Evolutionary conservation across 2,113 vertebrate species (phyloP).

Genomic region (Pluvianellus socialis): DNA sequence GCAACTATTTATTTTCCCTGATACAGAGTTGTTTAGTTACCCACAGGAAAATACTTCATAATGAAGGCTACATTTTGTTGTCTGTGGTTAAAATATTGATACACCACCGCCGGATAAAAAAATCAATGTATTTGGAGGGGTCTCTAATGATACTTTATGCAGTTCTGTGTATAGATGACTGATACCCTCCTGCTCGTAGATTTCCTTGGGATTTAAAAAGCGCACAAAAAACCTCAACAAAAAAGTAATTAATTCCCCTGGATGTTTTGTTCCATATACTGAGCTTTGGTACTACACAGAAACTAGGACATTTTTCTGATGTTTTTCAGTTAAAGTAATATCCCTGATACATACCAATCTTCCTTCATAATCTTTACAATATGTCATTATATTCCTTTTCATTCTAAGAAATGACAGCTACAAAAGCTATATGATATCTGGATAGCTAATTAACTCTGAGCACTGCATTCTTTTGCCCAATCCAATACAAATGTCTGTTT

Average conservation of each 20-base stretch:
- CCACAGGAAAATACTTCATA: constrained; percentile 31
- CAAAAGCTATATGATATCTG: background rate
- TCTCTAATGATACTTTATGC: constrained; percentile 32
- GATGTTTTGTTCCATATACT: constrained; percentile 42
- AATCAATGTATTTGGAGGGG: constrained; percentile 7
- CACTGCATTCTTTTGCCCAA: background rate
- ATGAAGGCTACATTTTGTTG: constrained; percentile 1
- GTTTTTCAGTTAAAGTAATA: constrained; percentile 36
- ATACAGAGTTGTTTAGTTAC: background rate
- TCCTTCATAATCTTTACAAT: constrained; percentile 39
- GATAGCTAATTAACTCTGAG: constrained; percentile 16
- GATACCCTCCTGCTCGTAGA: background rate
- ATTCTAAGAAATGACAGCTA: background rate
- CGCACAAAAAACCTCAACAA: background rate
- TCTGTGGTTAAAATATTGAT: constrained; percentile 39
- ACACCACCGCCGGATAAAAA: background rate
- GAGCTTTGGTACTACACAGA: constrained; percentile 37
- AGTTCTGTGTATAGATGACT: constrained; percentile 25
- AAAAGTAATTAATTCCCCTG: constrained; percentile 58
- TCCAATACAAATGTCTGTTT: background rate
- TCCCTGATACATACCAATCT: constrained; percentile 9
- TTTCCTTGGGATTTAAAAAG: constrained; percentile 43
- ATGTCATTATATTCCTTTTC: constrained; percentile 11
- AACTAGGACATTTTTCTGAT: constrained; percentile 48
- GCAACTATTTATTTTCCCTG: constrained; percentile 10